phyloP scores from a whole-genome alignment of 2,113 vertebrate genomes.

The Chionomys nivalis region DNA sequence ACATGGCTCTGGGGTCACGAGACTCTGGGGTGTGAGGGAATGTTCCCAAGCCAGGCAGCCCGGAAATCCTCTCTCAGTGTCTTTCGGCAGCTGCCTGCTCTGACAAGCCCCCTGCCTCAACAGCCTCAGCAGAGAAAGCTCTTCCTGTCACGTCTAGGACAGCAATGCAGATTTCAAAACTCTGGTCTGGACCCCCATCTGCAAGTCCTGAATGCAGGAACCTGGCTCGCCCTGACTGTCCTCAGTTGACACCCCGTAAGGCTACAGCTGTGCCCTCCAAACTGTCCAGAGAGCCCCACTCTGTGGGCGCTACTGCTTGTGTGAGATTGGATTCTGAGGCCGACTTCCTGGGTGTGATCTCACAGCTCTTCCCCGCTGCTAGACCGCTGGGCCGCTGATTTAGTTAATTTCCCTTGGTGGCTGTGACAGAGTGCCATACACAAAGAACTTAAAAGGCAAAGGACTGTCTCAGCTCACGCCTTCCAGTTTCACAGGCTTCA shows the following conservation, averaged over 20 bases:
- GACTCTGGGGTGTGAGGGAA: not conserved
- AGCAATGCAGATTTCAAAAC: not conserved
- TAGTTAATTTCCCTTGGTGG: not conserved
- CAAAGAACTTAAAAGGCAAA: not conserved
- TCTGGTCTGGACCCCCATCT: conserved; percentile 37
- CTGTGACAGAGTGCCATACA: not conserved
- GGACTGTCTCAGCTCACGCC: not conserved
- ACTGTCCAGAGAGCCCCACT: not conserved
- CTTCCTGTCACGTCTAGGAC: conserved; percentile 54
- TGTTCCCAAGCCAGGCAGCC: not conserved
- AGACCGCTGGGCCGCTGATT: rapidly evolving
- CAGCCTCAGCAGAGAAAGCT: not conserved
- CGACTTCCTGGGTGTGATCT: rapidly evolving
- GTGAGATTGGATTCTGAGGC: not conserved
- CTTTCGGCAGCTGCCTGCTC: conserved; percentile 43
- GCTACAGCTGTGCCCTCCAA: not conserved
- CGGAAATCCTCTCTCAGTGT: not conserved
- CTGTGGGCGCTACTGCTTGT: not conserved
- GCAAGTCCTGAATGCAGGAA: not conserved
- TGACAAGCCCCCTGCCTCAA: conserved; percentile 65
- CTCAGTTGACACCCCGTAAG: conserved; percentile 74
- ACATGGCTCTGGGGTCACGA: not conserved
- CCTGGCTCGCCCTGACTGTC: conserved; percentile 76
- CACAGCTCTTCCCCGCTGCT: not conserved
- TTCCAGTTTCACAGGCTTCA: not conserved